Evolutionary conservation across 1,140 invertebrate species (phyloP).

Genomic region (Condylostylus longicornis): DNA sequence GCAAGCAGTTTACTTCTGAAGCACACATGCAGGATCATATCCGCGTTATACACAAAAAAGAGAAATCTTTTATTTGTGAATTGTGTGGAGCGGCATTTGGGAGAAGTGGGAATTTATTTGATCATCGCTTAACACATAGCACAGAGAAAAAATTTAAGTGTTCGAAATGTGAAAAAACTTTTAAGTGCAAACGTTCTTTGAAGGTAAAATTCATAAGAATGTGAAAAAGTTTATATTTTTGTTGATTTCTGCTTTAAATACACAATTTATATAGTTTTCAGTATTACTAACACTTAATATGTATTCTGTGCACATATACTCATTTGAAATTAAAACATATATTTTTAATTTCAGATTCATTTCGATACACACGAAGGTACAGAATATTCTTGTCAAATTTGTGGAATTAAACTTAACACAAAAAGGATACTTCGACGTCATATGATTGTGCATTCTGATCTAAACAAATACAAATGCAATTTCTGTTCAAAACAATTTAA

Average conservation of each 20-base stretch:
- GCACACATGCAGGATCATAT: slow-evolving; percentile 29
- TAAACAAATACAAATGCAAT: slow-evolving; percentile 33
- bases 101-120: slow-evolving; percentile 31
- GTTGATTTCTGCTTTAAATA: too few species aligned
- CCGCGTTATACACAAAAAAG: slow-evolving; percentile 30
- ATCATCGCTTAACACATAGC: slow-evolving; percentile 36
- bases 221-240: too few species aligned
- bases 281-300: too few species aligned
- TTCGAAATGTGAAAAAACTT: slow-evolving; percentile 30
- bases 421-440: slow-evolving; percentile 34
- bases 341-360: slow-evolving; percentile 13
- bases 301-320: too few species aligned
- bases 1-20: slow-evolving; percentile 23
- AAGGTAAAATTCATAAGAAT: too few species aligned
- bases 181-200: too few species aligned
- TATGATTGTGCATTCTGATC: slow-evolving; percentile 33
- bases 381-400: slow-evolving; percentile 34
- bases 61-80: slow-evolving; percentile 34
- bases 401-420: slow-evolving; percentile 34
- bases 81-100: slow-evolving; percentile 34
- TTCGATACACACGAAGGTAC: slow-evolving; percentile 34
- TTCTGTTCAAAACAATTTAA: slow-evolving; percentile 27
- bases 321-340: too few species aligned
- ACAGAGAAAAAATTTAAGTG: slow-evolving; percentile 35
- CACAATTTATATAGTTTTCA: too few species aligned